Percentiles rank a stretch among this genome's conserved stretches.
Evolutionary conservation across 2,888 invertebrate species (phyloP).

Genomic region (Sericinus montela): DNA sequence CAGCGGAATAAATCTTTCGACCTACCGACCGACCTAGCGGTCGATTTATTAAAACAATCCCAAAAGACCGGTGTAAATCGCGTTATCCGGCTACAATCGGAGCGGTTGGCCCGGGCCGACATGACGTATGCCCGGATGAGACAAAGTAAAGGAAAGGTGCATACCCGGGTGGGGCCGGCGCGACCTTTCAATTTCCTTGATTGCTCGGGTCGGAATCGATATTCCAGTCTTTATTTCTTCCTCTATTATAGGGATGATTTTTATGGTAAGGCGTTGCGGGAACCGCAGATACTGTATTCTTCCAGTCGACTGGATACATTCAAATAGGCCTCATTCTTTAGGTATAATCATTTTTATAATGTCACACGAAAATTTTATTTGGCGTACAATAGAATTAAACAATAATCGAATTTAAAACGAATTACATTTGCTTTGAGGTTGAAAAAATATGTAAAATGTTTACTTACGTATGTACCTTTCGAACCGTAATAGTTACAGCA

Average conservation of each 20-base stretch:
- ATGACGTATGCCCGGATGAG: slow-evolving; percentile 53
- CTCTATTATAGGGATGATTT: slow-evolving; percentile 16
- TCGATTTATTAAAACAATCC: slow-evolving; percentile 52
- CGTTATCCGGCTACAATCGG: slow-evolving; percentile 39
- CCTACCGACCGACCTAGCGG: slow-evolving; percentile 8
- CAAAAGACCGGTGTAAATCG: slow-evolving; percentile 28
- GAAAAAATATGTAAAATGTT: too few species aligned
- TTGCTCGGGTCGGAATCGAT: slow-evolving; percentile 39
- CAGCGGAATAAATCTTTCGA: slow-evolving; percentile 13
- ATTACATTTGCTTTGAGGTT: too few species aligned
- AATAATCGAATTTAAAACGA: too few species aligned
- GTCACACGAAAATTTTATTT: too few species aligned
- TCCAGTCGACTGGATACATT: not conserved
- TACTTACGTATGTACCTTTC: too few species aligned
- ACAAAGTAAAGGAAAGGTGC: slow-evolving; percentile 42
- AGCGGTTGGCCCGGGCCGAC: slow-evolving; percentile 39
- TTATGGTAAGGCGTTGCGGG: slow-evolving; percentile 8
- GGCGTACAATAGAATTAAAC: too few species aligned
- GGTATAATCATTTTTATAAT: too few species aligned
- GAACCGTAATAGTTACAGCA: too few species aligned
- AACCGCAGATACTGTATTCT: slow-evolving; percentile 1
- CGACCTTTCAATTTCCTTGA: slow-evolving; percentile 72
- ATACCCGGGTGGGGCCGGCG: slow-evolving; percentile 40
- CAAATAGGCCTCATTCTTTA: too few species aligned
- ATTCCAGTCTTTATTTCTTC: slow-evolving; percentile 14